Evolutionary conservation across 2,888 invertebrate species (phyloP), one percentile per base, ranked within the genome.

Genomic region (Callinectes sapidus): DNA sequence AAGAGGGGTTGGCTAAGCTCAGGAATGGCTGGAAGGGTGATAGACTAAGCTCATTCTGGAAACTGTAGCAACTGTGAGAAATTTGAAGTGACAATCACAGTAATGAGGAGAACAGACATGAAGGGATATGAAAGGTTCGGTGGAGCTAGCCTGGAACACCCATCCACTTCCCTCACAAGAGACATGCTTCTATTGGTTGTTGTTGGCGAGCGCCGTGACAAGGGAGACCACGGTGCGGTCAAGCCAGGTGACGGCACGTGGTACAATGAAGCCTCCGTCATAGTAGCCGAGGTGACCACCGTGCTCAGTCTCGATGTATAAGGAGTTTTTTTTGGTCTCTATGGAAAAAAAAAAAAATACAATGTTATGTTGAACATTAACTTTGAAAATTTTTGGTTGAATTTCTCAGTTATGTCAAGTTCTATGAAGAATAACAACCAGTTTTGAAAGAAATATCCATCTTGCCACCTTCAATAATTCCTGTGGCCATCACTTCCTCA

Each of bases 201-300:
- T 90, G 90, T 92, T 94, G 96, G 95, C 55, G 95, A 95, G 90
- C 16, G 94, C 95, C 93, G 96, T 98, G 1, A 97, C 97, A 93
- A 98, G 96, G 1, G 98, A 97, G 1, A 98, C 97, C n/a, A 98
- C 96, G 0, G 98, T 97, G 87, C 98, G 97, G 96, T 99, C 99
- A 94, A 99, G 96, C 99, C 99, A 99, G 93, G 98, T 98, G 92
- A 98, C 97, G 0, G 98, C 97, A 95, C 98, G 98, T 0, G 99
- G 98, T 96, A 98, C 97, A 1, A 98, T 95, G 48, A 97, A 96
- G 32, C 98, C 98, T 16, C 98, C 98, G 96, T 99, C 99, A 95
- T 98, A 98, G 96, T 98, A 99, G 35, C 99, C 99, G 95, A 99
- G 96, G 96, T 99, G 99, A 5, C 99, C 99, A 18, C 99, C 99